Conservation (phyloP, 2,888 invertebrate genomes). For the Nomada fucata region DNA sequence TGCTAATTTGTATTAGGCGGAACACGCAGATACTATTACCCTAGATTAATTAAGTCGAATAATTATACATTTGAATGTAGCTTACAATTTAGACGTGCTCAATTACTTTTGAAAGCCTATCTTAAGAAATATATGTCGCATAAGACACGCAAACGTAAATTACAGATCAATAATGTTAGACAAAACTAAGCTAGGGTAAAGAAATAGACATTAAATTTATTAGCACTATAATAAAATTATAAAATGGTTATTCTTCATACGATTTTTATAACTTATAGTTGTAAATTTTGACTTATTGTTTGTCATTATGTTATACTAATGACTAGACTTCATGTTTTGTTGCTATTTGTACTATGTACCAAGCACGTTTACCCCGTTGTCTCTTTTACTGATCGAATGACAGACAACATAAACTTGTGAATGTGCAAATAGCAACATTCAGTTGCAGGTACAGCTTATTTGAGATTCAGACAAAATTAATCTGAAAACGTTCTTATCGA, state of each 20-base stretch:
- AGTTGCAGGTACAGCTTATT: slow-evolving; percentile 73
- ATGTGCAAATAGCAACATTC: slow-evolving; percentile 77
- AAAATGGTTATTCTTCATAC: slow-evolving; percentile 40
- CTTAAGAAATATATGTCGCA: background rate
- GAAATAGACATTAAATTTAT: slow-evolving; percentile 44
- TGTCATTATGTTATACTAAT: slow-evolving; percentile 75
- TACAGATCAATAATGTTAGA: slow-evolving; percentile 17
- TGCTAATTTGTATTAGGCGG: slow-evolving; percentile 22
- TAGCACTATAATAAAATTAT: slow-evolving; percentile 44
- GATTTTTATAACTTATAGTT: slow-evolving; percentile 50
- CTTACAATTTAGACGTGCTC: slow-evolving; percentile 7
- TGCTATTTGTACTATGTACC: slow-evolving; percentile 73
- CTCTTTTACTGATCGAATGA: slow-evolving; percentile 12
- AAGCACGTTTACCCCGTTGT: slow-evolving; percentile 34
- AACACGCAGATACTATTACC: slow-evolving; percentile 26
- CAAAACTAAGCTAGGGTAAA: slow-evolving; percentile 45
- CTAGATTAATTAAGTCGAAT: slow-evolving; percentile 46
- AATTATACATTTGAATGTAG: slow-evolving; percentile 24
- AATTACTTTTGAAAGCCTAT: slow-evolving; percentile 13
- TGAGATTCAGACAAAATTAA: slow-evolving; percentile 45
- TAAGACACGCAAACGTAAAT: slow-evolving; percentile 3
- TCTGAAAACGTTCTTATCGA: slow-evolving; percentile 34
- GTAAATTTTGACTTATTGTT: slow-evolving; percentile 42
- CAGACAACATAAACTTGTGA: slow-evolving; percentile 47
- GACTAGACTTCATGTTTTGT: slow-evolving; percentile 81